Evolutionary conservation across 2,113 vertebrate genomes (phyloP), one percentile per base, ranked within the genome.

Genomic region (Albula glossodonta): DNA sequence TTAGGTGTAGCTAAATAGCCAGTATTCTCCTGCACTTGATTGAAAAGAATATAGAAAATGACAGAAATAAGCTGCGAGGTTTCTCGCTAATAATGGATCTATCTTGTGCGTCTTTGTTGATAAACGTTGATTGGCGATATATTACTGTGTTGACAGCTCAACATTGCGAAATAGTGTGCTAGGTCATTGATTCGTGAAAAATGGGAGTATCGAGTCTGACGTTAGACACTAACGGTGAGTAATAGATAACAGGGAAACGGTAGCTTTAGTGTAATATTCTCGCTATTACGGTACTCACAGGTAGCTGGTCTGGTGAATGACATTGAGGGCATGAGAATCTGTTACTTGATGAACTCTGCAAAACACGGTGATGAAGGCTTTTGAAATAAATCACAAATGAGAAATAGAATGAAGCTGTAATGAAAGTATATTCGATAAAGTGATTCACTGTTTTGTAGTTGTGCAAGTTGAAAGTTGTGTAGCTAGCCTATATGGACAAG

Each of bases 181-280:
- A 50, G 31, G 52, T 53, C 63, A 31, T 74, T 50, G 70, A 78
- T 25, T 41, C 25, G 8, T 48, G 22, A 66, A 90, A 85, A 85
- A 95, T 95, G 95, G 95, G 94, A 80, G 93, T 94, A 87, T 93
- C 94, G 11, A 94, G 94, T 90, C 83, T 94, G 86, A 88, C 91
- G 19, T 84, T 84, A 83, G 94, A 94, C 85, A 88, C 81, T 87
- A 89, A 93, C 19, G 94, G 94, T 94, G 87, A 90, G 94, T 89
- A n/a, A 41, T 41, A 41, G 31, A 41, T 41, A 41, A 41, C 31
- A 41, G 31, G 31, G 31, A 41, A 41, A 41, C 1, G 2, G 57
- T 60, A 4, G 22, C 60, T 15, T 66, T 22, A 66, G 17, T 66
- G 60, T 7, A 15, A 66, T 66, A 60, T 60, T 60, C 57, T 12